Evolutionary conservation across 92 coral and sea anemone species (phyloP), one percentile per base, ranked within the genome.

Genomic region (Metridium senile): DNA sequence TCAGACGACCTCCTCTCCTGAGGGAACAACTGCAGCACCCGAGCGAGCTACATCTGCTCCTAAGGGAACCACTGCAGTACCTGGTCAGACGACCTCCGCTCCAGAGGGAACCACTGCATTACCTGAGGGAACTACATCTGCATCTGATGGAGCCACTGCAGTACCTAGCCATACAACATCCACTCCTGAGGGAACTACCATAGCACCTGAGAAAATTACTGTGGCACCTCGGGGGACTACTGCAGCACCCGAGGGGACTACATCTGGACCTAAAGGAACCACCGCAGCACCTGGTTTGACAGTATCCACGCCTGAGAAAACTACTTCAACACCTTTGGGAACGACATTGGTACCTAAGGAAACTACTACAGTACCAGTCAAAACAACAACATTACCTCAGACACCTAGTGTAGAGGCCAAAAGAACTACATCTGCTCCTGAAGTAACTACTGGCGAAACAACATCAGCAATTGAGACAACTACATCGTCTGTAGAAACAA

Each of bases 201-300:
- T 32, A 62, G 20, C 66, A 85, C 86, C 88, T 62, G 47, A 7
- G 17, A 17, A 7, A 45, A 45, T 17, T 17, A 45, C 51, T 45
- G 51, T 17, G 17, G 51, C 51, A 45, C n/a, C n/a, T n/a, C n/a
- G n/a, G n/a, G n/a, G n/a, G n/a, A n/a, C n/a, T n/a, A 8, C 51
- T 45, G 51, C 17, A n/a, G n/a, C n/a, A n/a, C n/a, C n/a, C n/a
- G n/a, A n/a, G 17, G 51, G 8, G 17, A 45, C 51, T 17, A 45
- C 51, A 7, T 8, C 8, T 7, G 51, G 9, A 45, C 51, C 51
- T 45, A 17, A 7, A 45, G 17, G 8, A 45, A 45, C 51, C 51
- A 45, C 51, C 17, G 11, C n/a, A 26, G 52, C 72, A 43, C 22
- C 66, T 33, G 1, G 18, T 45, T 28, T 25, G 26, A 28, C 33